Base-by-base conservation (phyloP, 2,113 vertebrate genomes). In the Saccopteryx leptura region DNA sequence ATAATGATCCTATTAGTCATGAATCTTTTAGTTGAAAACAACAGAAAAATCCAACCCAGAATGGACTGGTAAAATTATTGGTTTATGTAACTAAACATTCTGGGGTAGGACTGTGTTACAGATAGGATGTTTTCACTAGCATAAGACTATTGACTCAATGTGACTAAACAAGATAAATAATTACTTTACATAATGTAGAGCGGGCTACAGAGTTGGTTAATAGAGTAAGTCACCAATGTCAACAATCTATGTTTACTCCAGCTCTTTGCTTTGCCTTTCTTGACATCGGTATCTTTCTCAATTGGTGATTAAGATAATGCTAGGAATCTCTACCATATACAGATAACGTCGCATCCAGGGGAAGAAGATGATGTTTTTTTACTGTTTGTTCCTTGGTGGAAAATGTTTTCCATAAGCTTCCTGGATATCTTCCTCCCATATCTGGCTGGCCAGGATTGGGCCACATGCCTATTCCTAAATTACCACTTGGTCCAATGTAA, bases 1-100 rank as follows among this genome's bases (percentile, higher is more conserved):
- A 81, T 65, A 61, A 75, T 75, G 66, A 72, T 80, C 39, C 28
- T 79, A 28, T 81, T 52, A 82, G 7, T 52, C 74, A 83, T 60
- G 23, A 90, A 60, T 69, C 21, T 92, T 75, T 82, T 82, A 91
- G 54, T 78, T 93, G 54, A 39, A 78, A 88, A 18, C 52, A 96
- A 84, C 21, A 81, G 33, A 95, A 75, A 75, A 90, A 61, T 91
- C 54, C 33, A 69, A 50, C 31, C 19, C 1, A 18, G 65, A 88
- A 83, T 88, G 39, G 23, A 12, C 63, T 88, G 14, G 33, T 80
- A 15, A 92, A 92, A 80, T 92, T 74, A 61, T 24, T 94, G 39
- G 19, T 15, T 89, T 21, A 23, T 86, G 50, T 93, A 84, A 56
- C 72, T 93, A 80, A 90, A 86, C 12, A 80, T 80, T 92, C 65